phyloP scores from a whole-genome alignment of 1,140 invertebrate species.

The Lepidurus packardi region DNA sequence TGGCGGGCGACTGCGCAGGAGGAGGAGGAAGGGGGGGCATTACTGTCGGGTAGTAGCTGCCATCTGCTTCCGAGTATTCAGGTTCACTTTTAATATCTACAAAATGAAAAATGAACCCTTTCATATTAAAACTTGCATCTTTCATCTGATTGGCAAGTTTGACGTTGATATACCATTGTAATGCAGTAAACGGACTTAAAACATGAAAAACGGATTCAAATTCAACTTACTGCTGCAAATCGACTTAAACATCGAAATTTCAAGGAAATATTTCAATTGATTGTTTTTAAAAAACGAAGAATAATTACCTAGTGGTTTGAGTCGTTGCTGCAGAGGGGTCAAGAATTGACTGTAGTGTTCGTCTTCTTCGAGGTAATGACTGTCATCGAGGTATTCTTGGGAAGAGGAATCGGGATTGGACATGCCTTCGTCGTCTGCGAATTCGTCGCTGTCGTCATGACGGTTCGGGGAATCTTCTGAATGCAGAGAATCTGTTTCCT shows the following conservation, averaged over 20 bases:
- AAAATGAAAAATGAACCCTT: slow-evolving; percentile 1
- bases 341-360: slow-evolving; percentile 41
- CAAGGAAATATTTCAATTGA: no score
- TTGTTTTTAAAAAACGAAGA: neutral
- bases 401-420: slow-evolving; percentile 55
- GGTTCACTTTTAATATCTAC: slow-evolving; percentile 39
- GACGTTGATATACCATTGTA: neutral
- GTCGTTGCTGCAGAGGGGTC: slow-evolving; percentile 31
- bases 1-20: neutral
- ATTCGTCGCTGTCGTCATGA: slow-evolving; percentile 56
- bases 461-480: slow-evolving; percentile 45
- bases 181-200: neutral
- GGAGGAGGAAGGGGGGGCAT: neutral
- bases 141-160: neutral
- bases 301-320: slow-evolving; percentile 32
- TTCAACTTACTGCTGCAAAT: neutral
- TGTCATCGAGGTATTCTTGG: slow-evolving; percentile 44
- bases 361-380: slow-evolving; percentile 43
- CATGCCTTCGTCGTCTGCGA: slow-evolving; percentile 58
- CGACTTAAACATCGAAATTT: no score
- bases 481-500: slow-evolving; percentile 58
- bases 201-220: neutral
- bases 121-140: neutral
- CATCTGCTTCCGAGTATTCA: slow-evolving; percentile 34
- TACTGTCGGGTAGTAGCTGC: slow-evolving; percentile 6